A percentile compares a stretch with the other conserved stretches of the same genome.
These are phyloP conservation scores for Neodiprion fabricii DNA, from an alignment of 1,140 invertebrate species.

Conservation along the genomic window DNA sequence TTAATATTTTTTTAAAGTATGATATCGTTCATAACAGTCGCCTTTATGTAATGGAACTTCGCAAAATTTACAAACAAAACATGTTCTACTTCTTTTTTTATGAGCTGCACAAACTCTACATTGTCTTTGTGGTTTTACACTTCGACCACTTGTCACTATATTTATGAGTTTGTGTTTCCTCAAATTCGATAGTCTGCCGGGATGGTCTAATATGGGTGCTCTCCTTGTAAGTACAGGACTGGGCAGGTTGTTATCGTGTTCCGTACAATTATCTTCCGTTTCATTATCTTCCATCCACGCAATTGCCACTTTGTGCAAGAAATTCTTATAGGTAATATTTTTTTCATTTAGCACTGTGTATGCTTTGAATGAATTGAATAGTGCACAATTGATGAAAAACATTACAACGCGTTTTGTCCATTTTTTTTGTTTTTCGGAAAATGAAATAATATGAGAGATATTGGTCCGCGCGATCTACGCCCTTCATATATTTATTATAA, in stretches of 20 bases:
- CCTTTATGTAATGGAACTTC: conserved; percentile 24
- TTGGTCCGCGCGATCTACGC: conserved; percentile 30
- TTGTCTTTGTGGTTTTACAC: conserved; percentile 9
- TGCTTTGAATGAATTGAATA: conserved; percentile 25
- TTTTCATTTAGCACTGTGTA: conserved; percentile 20
- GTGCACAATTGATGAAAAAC: conserved; percentile 30
- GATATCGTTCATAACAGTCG: conserved; percentile 21
- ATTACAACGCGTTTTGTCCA: conserved; percentile 22
- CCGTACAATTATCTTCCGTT: not conserved
- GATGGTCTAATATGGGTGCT: too few species aligned
- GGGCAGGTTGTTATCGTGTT: too few species aligned
- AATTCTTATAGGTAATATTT: conserved; percentile 31
- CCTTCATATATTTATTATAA: conserved; percentile 32
- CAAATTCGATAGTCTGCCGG: too few species aligned
- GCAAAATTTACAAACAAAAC: conserved; percentile 25
- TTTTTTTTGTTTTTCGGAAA: conserved; percentile 26
- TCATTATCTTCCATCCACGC: conserved; percentile 27
- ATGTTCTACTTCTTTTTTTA: conserved; percentile 24
- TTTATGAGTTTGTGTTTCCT: too few species aligned
- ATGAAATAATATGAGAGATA: conserved; percentile 31
- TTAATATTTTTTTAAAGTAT: conserved; percentile 17
- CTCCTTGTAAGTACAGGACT: too few species aligned
- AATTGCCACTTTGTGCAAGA: conserved; percentile 31
- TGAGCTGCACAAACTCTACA: conserved; percentile 25
- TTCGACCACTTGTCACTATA: too few species aligned